Conservation (phyloP, 2,797 vertebrate genomes). For the Toxotes lorentzi region DNA sequence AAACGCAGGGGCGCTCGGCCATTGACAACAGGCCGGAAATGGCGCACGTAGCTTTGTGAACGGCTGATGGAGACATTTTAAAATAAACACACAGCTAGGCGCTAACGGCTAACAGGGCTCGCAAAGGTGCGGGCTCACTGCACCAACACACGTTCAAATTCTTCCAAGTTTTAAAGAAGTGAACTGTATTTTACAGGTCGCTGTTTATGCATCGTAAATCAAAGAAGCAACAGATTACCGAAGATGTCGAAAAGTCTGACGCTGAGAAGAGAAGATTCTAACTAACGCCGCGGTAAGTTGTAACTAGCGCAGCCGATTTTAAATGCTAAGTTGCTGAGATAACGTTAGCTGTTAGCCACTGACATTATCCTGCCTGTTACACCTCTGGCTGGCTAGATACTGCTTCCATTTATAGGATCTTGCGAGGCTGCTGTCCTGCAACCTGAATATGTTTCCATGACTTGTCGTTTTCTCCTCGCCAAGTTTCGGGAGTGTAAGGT, state of each 20-base stretch:
- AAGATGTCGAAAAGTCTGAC: constrained; percentile 78
- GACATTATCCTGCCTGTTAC: constrained; percentile 57
- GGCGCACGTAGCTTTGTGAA: constrained; percentile 77
- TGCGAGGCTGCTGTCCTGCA: constrained; percentile 59
- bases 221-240: constrained; percentile 39
- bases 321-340: constrained; percentile 62
- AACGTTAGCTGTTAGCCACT: constrained; percentile 61
- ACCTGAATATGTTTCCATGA: constrained; percentile 41
- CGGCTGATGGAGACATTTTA: constrained; percentile 88
- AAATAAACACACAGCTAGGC: constrained; percentile 81
- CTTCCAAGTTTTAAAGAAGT: constrained; percentile 29
- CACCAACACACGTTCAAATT: constrained; percentile 56
- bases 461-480: constrained; percentile 40
- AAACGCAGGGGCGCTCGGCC: constrained; percentile 17
- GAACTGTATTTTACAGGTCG: constrained; percentile 8
- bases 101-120: constrained; percentile 69
- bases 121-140: constrained; percentile 65
- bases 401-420: constrained; percentile 73
- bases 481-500: constrained; percentile 46
- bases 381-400: constrained; percentile 41
- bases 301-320: constrained; percentile 45
- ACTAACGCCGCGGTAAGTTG: constrained; percentile 83
- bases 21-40: constrained; percentile 72
- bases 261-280: constrained; percentile 70
- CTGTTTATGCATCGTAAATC: constrained; percentile 30